Conservation (phyloP, 2,797 vertebrate species). For the Prunella strophiata region DNA sequence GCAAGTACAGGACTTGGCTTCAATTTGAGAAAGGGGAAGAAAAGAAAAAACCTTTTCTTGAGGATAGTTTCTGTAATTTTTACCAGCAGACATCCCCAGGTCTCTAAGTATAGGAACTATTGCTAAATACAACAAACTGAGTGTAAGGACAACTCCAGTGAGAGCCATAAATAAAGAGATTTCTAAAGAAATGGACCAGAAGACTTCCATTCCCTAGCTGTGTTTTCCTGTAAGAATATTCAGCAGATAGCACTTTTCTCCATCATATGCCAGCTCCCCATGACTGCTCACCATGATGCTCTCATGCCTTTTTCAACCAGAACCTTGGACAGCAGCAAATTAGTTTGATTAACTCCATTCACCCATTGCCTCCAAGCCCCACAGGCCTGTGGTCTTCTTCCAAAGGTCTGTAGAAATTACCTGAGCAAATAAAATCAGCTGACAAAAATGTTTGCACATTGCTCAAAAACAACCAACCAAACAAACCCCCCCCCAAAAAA, state of each 20-base stretch:
- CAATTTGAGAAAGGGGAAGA: not conserved
- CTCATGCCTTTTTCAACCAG: not conserved
- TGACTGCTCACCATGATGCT: not conserved
- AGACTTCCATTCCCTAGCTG: not conserved
- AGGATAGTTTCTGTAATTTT: not conserved
- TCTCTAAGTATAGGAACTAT: not conserved
- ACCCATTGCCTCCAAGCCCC: rapidly evolving
- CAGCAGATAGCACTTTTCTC: not conserved
- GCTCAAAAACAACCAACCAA: not conserved
- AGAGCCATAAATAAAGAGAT: not conserved
- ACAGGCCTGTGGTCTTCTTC: not conserved
- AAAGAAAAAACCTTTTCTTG: not conserved
- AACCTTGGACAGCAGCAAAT: not conserved
- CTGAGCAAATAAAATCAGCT: not conserved
- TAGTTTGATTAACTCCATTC: not conserved
- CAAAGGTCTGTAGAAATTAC: not conserved
- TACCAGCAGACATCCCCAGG: not conserved
- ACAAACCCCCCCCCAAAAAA: not conserved
- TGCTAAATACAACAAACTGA: not conserved
- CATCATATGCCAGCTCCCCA: not conserved
- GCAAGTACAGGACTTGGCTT: not conserved
- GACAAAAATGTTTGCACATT: not conserved
- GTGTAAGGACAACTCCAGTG: not conserved
- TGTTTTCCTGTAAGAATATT: not conserved
- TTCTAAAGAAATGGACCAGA: not conserved